Evolutionary conservation across 2,888 invertebrate genomes (phyloP), one percentile per base, ranked within the genome.

Genomic region (Cactoblastis cactorum): DNA sequence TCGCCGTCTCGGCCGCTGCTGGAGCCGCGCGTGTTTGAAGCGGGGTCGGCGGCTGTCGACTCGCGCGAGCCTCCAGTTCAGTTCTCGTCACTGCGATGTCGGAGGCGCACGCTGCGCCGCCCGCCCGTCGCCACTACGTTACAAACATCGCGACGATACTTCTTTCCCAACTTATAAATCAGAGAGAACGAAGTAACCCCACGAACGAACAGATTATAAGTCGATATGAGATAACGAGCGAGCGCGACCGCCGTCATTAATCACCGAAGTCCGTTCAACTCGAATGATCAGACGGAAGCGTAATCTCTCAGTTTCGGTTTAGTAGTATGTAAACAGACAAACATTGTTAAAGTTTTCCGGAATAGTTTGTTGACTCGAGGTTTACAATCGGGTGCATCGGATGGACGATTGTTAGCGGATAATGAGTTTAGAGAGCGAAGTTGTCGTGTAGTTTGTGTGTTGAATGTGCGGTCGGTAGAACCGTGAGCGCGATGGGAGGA

Each of bases 101-200:
- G 80, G 74, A 57, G 77, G 70, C 65, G 76, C 77, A 86, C 88
- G 88, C 77, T 62, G 63, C 72, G 63, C 58, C 65, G 65, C 66
- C 65, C 68, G 70, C 62, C 62, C 69, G 63, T 68, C 71, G 63
- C 67, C 63, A 59, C 58, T 61, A 72, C 77, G 76, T 71, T 70
- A 65, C 77, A 69, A 79, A 77, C 77, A 80, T 84, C 84, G 87
- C 76, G 72, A 65, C 76, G 68, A 67, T 74, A 81, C 71, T 80
- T 73, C 74, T 80, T 75, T 71, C 61, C 67, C 67, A 82, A 83
- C 81, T 78, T 81, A 81, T 87, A 85, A 86, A 83, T 84, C 80
- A 82, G 68, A 71, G 70, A 71, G 69, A 74, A 77, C 72, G 69
- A 79, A 84, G 74, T 77, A 77, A 78, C 76, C 77, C 77, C 74